Conservation (phyloP, 2,797 vertebrate species). For the Anniella stebbinsi region DNA sequence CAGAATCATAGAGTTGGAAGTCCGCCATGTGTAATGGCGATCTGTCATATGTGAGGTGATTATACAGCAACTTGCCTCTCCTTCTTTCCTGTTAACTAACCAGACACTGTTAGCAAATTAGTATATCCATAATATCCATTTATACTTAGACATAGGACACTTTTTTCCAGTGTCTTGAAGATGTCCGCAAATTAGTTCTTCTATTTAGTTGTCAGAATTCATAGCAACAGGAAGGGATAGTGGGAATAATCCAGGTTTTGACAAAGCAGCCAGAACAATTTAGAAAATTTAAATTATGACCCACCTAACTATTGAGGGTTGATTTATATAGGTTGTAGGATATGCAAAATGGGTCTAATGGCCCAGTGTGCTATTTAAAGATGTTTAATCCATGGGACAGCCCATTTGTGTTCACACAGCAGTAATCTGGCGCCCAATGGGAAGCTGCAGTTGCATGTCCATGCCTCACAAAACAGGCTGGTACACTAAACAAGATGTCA, state of each 20-base stretch:
- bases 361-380: background rate
- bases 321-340: background rate
- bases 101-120: conserved; percentile 24
- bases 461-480: background rate
- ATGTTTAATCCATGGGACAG: background rate
- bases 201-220: background rate
- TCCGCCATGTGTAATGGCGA: background rate
- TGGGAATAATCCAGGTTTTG: conserved; percentile 78
- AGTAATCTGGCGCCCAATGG: background rate
- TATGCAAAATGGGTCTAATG: background rate
- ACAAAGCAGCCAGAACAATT: conserved; percentile 77
- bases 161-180: background rate
- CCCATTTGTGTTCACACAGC: background rate
- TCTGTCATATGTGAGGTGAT: background rate
- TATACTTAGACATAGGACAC: conserved; percentile 26
- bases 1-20: background rate
- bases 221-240: conserved; percentile 66
- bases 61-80: conserved; percentile 46
- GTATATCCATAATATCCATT: conserved; percentile 28
- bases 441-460: background rate
- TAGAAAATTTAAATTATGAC: conserved; percentile 40
- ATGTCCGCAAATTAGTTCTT: conserved; percentile 13
- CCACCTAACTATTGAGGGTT: background rate
- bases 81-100: conserved; percentile 45
- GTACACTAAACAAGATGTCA: background rate